A percentile compares a stretch with the other conserved stretches of the same genome.
Conservation (phyloP, 2,888 invertebrate species). For the Archips crataeganus region DNA sequence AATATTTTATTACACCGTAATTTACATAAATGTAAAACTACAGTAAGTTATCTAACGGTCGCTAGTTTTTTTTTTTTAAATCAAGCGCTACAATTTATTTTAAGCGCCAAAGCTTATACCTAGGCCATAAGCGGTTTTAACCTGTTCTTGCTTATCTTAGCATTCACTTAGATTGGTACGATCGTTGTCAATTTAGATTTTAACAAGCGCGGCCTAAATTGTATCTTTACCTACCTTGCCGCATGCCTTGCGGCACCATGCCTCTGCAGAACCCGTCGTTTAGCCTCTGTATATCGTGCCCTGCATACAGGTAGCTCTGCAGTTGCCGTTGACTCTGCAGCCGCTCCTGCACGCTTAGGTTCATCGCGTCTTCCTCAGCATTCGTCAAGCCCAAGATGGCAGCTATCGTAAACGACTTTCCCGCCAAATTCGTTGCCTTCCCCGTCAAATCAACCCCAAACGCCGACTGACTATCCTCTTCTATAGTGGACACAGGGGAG, state of each 20-base stretch:
- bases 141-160: too few species aligned
- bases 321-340: slow-evolving; percentile 74
- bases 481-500: slow-evolving; percentile 73
- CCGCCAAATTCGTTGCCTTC: slow-evolving; percentile 76
- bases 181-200: neutral
- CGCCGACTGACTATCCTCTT: slow-evolving; percentile 65
- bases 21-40: too few species aligned
- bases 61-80: too few species aligned
- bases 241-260: slow-evolving; percentile 65
- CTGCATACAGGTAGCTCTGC: slow-evolving; percentile 75
- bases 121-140: too few species aligned
- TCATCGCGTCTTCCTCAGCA: slow-evolving; percentile 80
- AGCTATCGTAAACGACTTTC: slow-evolving; percentile 94
- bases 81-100: too few species aligned
- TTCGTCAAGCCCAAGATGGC: slow-evolving; percentile 92
- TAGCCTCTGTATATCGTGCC: slow-evolving; percentile 73
- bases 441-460: slow-evolving; percentile 79
- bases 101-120: too few species aligned
- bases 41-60: too few species aligned
- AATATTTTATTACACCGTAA: too few species aligned
- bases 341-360: slow-evolving; percentile 83
- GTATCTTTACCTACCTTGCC: slow-evolving; percentile 66
- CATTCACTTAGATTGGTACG: neutral
- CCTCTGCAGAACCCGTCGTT: slow-evolving; percentile 74
- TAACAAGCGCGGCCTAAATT: neutral